Evolutionary conservation across 2,113 vertebrate species (phyloP), one percentile per base, ranked within the genome.

Genomic region (Genyomyrus donnyi): DNA sequence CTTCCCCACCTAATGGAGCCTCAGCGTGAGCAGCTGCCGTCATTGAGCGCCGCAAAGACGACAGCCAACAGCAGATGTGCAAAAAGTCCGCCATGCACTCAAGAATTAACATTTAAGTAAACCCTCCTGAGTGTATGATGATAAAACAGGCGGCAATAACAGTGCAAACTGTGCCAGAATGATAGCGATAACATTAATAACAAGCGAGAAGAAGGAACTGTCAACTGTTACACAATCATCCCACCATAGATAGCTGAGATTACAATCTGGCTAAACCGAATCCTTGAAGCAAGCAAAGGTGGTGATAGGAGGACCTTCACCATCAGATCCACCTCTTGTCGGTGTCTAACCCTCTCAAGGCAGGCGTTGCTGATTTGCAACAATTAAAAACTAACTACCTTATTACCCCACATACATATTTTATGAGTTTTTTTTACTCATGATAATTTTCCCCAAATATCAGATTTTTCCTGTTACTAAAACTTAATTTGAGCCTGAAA

Each of bases 171-270:
- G 88, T 89, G 62, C 88, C 88, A 89, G 84, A 91, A 90, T 89
- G 89, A 90, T 91, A 91, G 89, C 85, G 84, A 89, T 88, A 21
- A 52, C 56, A 86, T 90, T 90, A 74, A 58, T 74, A 89, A 91
- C 80, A 91, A 35, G 8, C 27, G 85, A 90, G 10, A 27, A 89
- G 70, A 42, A 39, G 88, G 46, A 83, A 74, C 62, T 48, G 2
- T 70, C 45, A 89, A 39, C 74, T 83, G 48, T 80, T 84, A 49
- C 74, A 80, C 49, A 89, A 89, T 49, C 46, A 46, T 46, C 50
- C 49, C n/a, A 77, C 66, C 62, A 35, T 49, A 49, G 17, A 42
- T 53, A 52, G 11, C 19, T 77, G 89, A 91, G 90, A 92, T 93
- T 90, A 91, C 15, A 85, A 90, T 93, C 90, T 90, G 89, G 24